A percentile compares a stretch with the other conserved stretches of the same genome.
Conservation (phyloP, 2,113 vertebrate species). For the Phaethornis superciliosus region DNA sequence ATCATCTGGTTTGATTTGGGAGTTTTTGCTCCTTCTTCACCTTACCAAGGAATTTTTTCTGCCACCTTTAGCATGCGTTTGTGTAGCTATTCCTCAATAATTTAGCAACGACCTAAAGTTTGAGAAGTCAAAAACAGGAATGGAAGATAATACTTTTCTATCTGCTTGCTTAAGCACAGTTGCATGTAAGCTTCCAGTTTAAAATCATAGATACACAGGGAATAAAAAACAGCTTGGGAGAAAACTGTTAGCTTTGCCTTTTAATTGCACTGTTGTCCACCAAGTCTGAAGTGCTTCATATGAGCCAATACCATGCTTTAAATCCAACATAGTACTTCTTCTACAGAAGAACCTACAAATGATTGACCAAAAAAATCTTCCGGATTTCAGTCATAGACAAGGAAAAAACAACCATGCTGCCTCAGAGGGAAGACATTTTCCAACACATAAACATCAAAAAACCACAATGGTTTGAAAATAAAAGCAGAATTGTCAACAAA, state of each 20-base stretch:
- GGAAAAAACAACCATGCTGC: background rate
- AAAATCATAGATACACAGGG: background rate
- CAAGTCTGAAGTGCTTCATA: background rate
- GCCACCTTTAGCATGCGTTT: background rate
- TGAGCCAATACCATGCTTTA: background rate
- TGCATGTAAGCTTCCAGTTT: background rate
- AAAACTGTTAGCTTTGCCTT: background rate
- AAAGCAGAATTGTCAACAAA: background rate
- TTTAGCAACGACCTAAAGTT: background rate
- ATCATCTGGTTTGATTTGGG: background rate
- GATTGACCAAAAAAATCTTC: background rate
- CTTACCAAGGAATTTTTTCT: background rate
- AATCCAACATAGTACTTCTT: background rate
- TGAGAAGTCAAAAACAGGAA: background rate
- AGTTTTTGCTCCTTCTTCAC: background rate
- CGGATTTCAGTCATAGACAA: background rate
- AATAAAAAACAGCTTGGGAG: background rate
- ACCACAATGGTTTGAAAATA: background rate
- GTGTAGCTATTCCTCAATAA: background rate
- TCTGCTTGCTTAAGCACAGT: background rate
- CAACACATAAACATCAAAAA: background rate
- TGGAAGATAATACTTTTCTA: background rate
- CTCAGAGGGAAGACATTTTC: background rate
- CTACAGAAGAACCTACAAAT: background rate
- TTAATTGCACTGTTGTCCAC: background rate